Evolutionary conservation across 2,797 vertebrate genomes (phyloP), one percentile per base, ranked within the genome.

Genomic region (Pangasius sanitwongsei): DNA sequence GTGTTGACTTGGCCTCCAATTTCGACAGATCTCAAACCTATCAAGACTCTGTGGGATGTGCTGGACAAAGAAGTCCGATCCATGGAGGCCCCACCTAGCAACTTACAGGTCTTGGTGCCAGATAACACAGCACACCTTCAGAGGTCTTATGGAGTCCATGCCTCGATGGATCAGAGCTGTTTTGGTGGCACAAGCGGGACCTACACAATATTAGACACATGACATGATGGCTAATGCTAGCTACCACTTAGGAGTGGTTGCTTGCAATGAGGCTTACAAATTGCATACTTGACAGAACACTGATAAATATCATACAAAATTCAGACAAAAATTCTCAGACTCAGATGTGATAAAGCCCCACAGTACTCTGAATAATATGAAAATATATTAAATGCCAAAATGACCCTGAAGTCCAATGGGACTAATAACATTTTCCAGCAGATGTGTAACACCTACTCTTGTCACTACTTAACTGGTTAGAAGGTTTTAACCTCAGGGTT

Each of bases 401-500:
- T 53, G 75, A 63, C 25, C 57, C 2, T 28, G 61, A 63, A 41
- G 28, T 31, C 82, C 61, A 31, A 12, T 23, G n/a, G 44, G 16
- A 69, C 48, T 34, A 50, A 69, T 83, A 48, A 11, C 11, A 13
- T n/a, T 83, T 65, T 59, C 11, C 37, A 28, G 41, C 59, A 48
- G 15, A 83, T 4, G 15, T 48, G 83, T 25, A 48, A 69, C 63
- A 34, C 44, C 48, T 53, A 23, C 11, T 53, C 3, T 6, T 50
- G 11, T 48, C 28, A 69, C n/a, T 53, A 55, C 65, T 70, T 85
- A 34, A 85, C 59, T 70, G 65, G 50, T 70, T 55, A 70, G 78
- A 72, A 82, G 37, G 77, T 59, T 72, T 37, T 72, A 87, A 82
- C 80, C 53, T 59, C 67, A 72, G 65, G 87, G 61, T 44, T 70